A percentile compares a stretch with the other conserved stretches of the same genome.
Evolutionary conservation across 2,888 invertebrate species (phyloP).

Genomic region (Altica lythri): DNA sequence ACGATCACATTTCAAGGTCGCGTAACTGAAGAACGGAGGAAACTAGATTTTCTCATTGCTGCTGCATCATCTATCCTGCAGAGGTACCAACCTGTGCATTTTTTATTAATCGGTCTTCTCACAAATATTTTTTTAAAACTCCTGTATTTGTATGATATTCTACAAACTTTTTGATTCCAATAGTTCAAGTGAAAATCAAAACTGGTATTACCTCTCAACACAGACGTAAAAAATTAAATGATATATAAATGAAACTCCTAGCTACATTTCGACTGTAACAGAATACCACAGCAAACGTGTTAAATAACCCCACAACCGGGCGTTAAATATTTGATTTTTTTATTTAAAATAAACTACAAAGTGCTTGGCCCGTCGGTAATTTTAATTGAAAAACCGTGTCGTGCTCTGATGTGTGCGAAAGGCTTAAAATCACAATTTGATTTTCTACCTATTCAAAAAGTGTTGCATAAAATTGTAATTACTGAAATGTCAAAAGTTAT

Average conservation of each 20-base stretch:
- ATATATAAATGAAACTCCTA: background rate
- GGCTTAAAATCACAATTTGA: slow-evolving; percentile 24
- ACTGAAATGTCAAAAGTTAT: slow-evolving; percentile 10
- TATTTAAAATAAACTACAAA: slow-evolving; percentile 36
- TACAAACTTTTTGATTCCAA: too few relatives aligned
- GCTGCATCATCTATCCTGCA: too few relatives aligned
- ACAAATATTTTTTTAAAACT: too few relatives aligned
- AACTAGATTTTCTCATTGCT: too few relatives aligned
- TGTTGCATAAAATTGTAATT: slow-evolving; percentile 17
- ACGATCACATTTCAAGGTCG: too few relatives aligned
- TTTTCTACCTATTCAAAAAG: slow-evolving; percentile 18
- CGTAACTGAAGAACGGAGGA: too few relatives aligned
- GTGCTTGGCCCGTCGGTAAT: slow-evolving; percentile 33
- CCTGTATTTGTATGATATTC: too few relatives aligned
- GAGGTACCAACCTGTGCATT: too few relatives aligned
- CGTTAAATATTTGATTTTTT: slow-evolving; percentile 27
- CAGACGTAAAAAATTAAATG: slow-evolving; percentile 13
- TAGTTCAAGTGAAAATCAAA: too few relatives aligned
- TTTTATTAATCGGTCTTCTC: too few relatives aligned
- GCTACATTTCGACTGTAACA: slow-evolving; percentile 22
- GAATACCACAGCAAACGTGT: slow-evolving; percentile 29
- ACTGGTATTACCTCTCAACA: too few relatives aligned
- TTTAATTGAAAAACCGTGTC: slow-evolving; percentile 40
- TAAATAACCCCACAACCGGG: slow-evolving; percentile 23
- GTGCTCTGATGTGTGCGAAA: slow-evolving; percentile 25